Base-by-base conservation (phyloP, 2,888 invertebrate genomes). In the Trichopoda pennipes region DNA sequence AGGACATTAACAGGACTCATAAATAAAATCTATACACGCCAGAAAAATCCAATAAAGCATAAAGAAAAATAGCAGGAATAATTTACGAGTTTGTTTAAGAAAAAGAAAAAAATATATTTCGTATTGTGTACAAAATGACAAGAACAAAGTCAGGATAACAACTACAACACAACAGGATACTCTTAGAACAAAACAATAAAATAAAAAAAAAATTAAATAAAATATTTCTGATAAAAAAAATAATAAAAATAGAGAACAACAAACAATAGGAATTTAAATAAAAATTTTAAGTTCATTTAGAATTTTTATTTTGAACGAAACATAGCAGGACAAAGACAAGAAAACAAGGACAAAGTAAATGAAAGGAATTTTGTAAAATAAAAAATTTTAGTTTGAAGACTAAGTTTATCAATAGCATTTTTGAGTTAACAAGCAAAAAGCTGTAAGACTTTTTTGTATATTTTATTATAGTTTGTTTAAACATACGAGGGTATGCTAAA, bases 41-140 rank as follows among this genome's bases (percentile, higher is more conserved):
- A 32, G 12, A 56, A 58, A 28, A 58, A 21, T 19, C n/a, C 51
- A 70, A 51, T 55, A 32, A 3, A 72, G 44, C 28, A 56, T 35
- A 70, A 72, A 42, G 12, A 35, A 35, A 64, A 56, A 56, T 74
- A 63, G 53, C 53, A 61, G 55, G 19, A 47, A 69, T 69, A 63
- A 70, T 77, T 77, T 77, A 77, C 56, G 64, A 64, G 49, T 10
- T n/a, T 61, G 17, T n/a, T 51, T 23, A 49, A 69, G 16, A 35
- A 61, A 60, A 53, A 49, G 61, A 10, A 35, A 61, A 60, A 53
- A 53, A 28, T 14, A n/a, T 73, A 70, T 68, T 73, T 73, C 68
- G 68, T 73, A 61, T 73, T 64, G 53, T 73, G 38, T 60, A 60
- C 32, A 58, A 66, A 44, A 60, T 73, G 79, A 79, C 79, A 79